A percentile compares a stretch with the other conserved stretches of the same genome.
phyloP scores from a whole-genome alignment of 2,888 invertebrate genomes.

The Agonopterix heracliana region DNA sequence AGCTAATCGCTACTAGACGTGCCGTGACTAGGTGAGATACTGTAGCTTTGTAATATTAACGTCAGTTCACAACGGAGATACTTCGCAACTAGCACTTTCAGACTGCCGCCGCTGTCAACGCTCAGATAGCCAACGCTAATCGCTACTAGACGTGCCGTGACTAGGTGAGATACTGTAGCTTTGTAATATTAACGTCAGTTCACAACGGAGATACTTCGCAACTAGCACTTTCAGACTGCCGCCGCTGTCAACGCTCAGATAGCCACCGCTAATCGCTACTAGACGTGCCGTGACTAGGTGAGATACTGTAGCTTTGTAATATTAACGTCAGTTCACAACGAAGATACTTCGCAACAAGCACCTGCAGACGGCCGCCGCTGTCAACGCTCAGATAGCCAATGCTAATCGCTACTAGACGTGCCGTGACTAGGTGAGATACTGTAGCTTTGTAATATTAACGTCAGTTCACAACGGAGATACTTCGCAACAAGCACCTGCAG shows the following conservation, averaged over 20 bases:
- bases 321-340: slow-evolving; percentile 86
- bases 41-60: too few relatives aligned
- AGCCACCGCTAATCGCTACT: slow-evolving; percentile 60
- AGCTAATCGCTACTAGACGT: slow-evolving; percentile 61
- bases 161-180: not conserved
- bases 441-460: too few relatives aligned
- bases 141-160: slow-evolving; percentile 24
- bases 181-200: slow-evolving; percentile 77
- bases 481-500: slow-evolving; percentile 97
- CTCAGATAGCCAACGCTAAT: slow-evolving; percentile 79
- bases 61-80: slow-evolving; percentile 94
- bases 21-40: not conserved
- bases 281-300: slow-evolving; percentile 12
- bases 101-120: slow-evolving; percentile 89
- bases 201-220: slow-evolving; percentile 94
- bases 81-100: slow-evolving; percentile 97
- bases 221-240: slow-evolving; percentile 95
- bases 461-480: slow-evolving; percentile 95
- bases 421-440: not conserved
- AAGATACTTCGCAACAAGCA: slow-evolving; percentile 96
- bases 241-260: slow-evolving; percentile 87
- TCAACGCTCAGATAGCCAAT: slow-evolving; percentile 83
- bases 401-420: slow-evolving; percentile 59
- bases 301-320: not conserved
- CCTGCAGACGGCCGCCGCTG: slow-evolving; percentile 92